Evolutionary conservation across 2,113 vertebrate genomes (phyloP).

Genomic region (Microcebus murinus): DNA sequence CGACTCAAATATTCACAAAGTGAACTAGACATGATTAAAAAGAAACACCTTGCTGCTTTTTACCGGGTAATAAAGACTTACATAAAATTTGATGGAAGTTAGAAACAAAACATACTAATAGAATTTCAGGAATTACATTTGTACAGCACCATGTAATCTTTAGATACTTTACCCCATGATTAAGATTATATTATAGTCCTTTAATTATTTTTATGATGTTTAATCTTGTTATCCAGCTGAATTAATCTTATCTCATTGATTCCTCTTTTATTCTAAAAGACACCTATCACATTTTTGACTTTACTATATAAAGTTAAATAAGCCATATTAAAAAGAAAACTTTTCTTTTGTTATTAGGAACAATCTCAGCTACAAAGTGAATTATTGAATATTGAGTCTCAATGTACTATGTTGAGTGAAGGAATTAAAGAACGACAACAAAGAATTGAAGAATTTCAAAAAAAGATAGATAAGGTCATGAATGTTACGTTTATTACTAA

Average conservation of each 20-base stretch:
- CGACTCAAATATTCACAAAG: constrained; percentile 93
- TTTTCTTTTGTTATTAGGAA: constrained; percentile 86
- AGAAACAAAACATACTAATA: neutral
- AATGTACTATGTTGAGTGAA: constrained; percentile 87
- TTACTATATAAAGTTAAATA: neutral
- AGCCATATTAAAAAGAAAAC: neutral
- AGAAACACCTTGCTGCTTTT: constrained; percentile 88
- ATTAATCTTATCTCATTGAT: neutral
- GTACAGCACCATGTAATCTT: neutral
- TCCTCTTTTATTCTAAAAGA: constrained; percentile 27
- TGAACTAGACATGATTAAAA: constrained; percentile 90
- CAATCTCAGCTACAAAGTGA: constrained; percentile 94
- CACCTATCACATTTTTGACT: neutral
- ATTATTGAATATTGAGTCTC: constrained; percentile 89
- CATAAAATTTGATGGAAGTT: neutral
- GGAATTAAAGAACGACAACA: constrained; percentile 83
- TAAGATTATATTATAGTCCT: neutral
- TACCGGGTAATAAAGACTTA: constrained; percentile 82
- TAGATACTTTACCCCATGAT: neutral
- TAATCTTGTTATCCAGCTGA: neutral
- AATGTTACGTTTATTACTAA: neutral
- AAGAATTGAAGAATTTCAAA: constrained; percentile 85
- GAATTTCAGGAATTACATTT: neutral
- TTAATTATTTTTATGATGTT: constrained; percentile 16
- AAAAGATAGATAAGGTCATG: constrained; percentile 90